Evolutionary conservation across 2,797 vertebrate species (phyloP), one percentile per base, ranked within the genome.

Genomic region (Eulemur coronatus): DNA sequence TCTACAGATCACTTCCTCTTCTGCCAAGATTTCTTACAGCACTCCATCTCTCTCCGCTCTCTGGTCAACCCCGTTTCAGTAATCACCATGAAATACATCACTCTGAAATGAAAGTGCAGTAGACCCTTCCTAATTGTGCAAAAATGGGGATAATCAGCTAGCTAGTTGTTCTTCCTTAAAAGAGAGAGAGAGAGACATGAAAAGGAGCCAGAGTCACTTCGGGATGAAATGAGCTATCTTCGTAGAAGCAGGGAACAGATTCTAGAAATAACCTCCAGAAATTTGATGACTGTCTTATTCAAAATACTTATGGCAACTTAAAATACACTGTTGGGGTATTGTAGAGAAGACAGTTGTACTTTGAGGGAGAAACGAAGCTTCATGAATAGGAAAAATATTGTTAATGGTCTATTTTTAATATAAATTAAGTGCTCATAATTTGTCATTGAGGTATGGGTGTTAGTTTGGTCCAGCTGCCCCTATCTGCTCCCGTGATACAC

Each of bases 331-430:
- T 89, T 81, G 50, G 50, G 28, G n/a, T 59, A 85, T 57, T 78
- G 43, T 20, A 95, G 43, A 96, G 38, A 94, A 81, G 50, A n/a
- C 5, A 67, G 12, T 84, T 73, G 43, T n/a, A 35, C 43, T 57
- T 33, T 20, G 28, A 89, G 35, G 38, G 41, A 57, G 65, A 92
- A 63, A 86, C 48, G 61, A 65, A 93, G 41, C 22, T 80, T 79
- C 35, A 63, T 26, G 20, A 79, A 63, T 24, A 61, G 38, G 59
- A 88, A 86, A 87, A 73, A 86, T 75, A 73, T 35, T 91, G 90
- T 78, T 43, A 84, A 90, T 84, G 18, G 48, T n/a, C 7, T 52
- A 30, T 86, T 86, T 97, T 81, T 81, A 79, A 84, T 65, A 85
- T 67, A 96, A 48, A 46, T 43, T 30, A 43, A 78, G 52, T 41